Conservation (phyloP, 1,140 invertebrate species). For the Coptotermes formosanus region DNA sequence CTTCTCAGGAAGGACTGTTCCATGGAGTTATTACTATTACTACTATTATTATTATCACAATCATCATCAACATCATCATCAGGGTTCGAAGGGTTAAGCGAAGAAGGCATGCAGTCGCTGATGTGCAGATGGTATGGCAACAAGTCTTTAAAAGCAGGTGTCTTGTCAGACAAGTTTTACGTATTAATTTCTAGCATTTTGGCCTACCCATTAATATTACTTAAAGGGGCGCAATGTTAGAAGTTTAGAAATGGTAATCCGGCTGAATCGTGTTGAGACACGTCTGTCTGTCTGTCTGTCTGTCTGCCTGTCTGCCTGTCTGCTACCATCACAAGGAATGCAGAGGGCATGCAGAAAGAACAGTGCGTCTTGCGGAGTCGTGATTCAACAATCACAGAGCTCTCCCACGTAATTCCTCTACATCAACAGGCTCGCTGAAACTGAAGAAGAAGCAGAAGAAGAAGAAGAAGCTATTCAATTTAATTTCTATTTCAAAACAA, state of each 20-base stretch:
- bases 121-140: not conserved
- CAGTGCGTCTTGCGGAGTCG: not conserved
- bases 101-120: not conserved
- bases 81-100: too few relatives aligned
- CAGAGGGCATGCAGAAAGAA: too few relatives aligned
- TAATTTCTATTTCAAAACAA: not conserved
- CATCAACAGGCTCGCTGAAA: not conserved
- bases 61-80: too few relatives aligned
- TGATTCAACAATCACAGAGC: not conserved
- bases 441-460: not conserved
- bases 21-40: too few relatives aligned
- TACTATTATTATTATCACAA: too few relatives aligned
- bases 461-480: slow-evolving; percentile 1
- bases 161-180: not conserved
- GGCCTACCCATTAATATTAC: not conserved
- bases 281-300: too few relatives aligned
- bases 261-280: not conserved
- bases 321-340: not conserved
- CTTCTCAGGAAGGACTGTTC: too few relatives aligned
- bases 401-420: not conserved
- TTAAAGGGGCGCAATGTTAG: not conserved
- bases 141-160: not conserved
- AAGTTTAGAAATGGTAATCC: not conserved
- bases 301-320: not conserved
- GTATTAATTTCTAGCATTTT: not conserved